Evolutionary conservation across 2,888 invertebrate genomes (phyloP).

Genomic region (Tenthredo distinguenda): DNA sequence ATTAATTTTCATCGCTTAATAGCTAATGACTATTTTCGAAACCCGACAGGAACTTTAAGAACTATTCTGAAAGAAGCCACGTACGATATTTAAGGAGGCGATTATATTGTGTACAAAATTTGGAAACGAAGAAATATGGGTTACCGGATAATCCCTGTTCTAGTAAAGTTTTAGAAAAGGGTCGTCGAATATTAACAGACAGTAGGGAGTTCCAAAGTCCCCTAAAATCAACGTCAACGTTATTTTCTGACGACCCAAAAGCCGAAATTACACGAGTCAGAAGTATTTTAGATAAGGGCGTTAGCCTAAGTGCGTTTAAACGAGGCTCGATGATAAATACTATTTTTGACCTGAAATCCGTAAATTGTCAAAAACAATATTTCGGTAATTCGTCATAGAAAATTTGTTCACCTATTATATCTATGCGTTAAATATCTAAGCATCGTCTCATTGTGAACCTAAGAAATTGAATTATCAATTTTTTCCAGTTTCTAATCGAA

Average conservation of each 20-base stretch:
- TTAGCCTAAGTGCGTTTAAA: conserved; percentile 3
- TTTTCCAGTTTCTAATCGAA: not conserved
- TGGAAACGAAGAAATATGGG: not conserved
- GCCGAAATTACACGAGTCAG: not conserved
- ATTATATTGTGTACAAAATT: not conserved
- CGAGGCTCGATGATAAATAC: not conserved
- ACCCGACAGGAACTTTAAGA: too few relatives aligned
- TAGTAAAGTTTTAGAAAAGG: not conserved
- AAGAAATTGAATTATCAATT: not conserved
- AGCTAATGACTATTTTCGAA: too few relatives aligned
- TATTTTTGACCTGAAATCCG: not conserved
- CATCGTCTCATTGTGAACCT: not conserved
- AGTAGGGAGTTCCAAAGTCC: not conserved
- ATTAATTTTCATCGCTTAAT: too few relatives aligned
- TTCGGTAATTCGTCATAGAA: not conserved
- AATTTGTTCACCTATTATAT: not conserved
- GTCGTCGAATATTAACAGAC: not conserved
- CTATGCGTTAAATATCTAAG: not conserved
- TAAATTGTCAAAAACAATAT: not conserved
- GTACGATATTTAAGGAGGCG: too few relatives aligned
- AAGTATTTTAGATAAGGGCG: not conserved
- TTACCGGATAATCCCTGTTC: not conserved
- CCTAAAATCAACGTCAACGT: not conserved
- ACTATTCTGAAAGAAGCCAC: too few relatives aligned
- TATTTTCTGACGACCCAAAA: not conserved